Percentiles rank a stretch among this genome's conserved stretches.
These are phyloP conservation scores for Machimus atricapillus DNA, from an alignment of 2,888 invertebrate genomes.

Conservation along the genomic window DNA sequence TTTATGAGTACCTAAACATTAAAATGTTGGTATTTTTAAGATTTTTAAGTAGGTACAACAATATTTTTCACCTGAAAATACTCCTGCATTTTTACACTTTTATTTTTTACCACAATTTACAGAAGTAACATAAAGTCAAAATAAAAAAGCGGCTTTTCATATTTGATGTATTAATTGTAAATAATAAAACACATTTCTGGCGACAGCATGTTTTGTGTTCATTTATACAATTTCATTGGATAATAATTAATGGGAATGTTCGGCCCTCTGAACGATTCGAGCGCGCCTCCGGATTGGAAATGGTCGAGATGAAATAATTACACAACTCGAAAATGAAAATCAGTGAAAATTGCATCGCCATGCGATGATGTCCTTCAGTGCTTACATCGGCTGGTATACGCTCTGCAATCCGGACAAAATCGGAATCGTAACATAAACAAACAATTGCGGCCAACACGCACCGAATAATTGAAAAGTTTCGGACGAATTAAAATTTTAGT, in stretches of 20 bases:
- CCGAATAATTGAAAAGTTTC: conserved; percentile 1
- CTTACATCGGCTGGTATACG: background rate
- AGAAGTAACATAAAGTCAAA: background rate
- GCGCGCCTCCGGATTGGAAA: background rate
- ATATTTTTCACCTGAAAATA: background rate
- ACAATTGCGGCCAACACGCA: background rate
- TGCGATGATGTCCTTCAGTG: background rate
- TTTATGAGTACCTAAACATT: too few species aligned
- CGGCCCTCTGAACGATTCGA: background rate
- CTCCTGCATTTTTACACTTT: background rate
- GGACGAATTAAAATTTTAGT: background rate
- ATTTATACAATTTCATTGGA: background rate
- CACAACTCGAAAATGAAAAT: background rate
- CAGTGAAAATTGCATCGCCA: background rate
- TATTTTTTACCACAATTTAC: background rate
- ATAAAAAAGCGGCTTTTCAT: background rate
- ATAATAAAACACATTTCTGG: background rate
- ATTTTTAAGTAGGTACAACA: background rate
- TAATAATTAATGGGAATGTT: background rate
- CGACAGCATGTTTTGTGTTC: background rate
- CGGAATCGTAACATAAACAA: background rate
- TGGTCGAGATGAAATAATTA: background rate
- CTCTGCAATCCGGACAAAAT: background rate
- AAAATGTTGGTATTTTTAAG: too few species aligned
- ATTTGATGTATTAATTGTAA: background rate